Base-by-base conservation (phyloP, 2,113 vertebrate species). In the Cyrtonyx montezumae region DNA sequence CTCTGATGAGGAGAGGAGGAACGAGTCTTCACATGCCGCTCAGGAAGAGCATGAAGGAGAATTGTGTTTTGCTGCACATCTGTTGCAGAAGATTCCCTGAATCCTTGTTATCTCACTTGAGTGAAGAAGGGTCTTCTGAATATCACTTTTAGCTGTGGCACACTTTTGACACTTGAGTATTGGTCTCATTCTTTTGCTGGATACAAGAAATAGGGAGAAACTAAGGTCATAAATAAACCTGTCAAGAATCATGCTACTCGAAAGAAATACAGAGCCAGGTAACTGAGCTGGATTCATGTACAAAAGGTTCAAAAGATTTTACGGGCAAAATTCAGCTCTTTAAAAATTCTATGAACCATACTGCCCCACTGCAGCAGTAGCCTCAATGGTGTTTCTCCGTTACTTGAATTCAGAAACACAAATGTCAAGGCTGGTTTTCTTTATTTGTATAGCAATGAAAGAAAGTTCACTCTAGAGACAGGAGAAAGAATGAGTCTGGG, bases 401-500 rank as follows among this genome's bases (percentile, higher is more conserved):
- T 78, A 55, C 68, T 37, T 87, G 87, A 78, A 87, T 91, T 94
- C 91, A 91, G 84, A 96, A 91, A 85, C 87, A 65, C 51, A 62
- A 74, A 93, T 75, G 84, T 97, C 94, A 87, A 78, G 80, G 88
- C 90, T 91, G 75, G 48, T 91, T 95, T 96, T 96, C 95, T 97
- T 96, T 96, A 95, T 94, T 96, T 95, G 86, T 71, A 45, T 93
- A 93, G 93, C 74, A 91, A 94, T 84, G 93, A 87, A 97, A 95
- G 87, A 94, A 96, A 93, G 74, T 96, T 97, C 93, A 93, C 89
- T 95, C 79, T 36, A 48, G 90, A 97, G 95, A 96, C 94, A 97
- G 95, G 95, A 96, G 90, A 94, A 97, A 85, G 88, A 95, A 92
- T 88, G 77, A 94, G 88, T 93, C 79, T 95, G 91, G 91, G 88